phyloP scores from a whole-genome alignment of 2,797 vertebrate genomes.

The Cryptoprocta ferox region DNA sequence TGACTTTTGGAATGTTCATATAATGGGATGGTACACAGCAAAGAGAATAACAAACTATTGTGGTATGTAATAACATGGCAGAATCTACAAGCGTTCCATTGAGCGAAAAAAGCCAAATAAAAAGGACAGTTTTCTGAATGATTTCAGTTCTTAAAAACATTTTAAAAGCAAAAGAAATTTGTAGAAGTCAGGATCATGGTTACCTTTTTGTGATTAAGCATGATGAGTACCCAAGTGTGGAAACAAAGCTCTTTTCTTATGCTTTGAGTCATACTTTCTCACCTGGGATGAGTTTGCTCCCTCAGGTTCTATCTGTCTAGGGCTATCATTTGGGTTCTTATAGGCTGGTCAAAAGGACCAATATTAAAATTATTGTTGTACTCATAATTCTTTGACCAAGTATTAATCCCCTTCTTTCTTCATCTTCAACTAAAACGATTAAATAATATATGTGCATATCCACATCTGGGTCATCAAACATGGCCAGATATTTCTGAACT shows the following conservation, averaged over 20 bases:
- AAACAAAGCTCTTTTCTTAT: not conserved
- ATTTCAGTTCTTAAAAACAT: not conserved
- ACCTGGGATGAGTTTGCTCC: not conserved
- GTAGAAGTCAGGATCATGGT: not conserved
- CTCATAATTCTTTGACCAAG: not conserved
- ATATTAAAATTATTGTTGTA: not conserved
- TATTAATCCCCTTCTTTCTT: not conserved
- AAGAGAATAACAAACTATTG: not conserved
- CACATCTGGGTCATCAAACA: not conserved
- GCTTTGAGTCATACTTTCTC: not conserved
- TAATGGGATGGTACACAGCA: not conserved
- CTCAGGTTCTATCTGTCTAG: not conserved
- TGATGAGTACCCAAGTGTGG: not conserved
- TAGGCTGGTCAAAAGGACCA: not conserved
- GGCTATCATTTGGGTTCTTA: not conserved
- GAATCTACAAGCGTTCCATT: not conserved
- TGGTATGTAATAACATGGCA: not conserved
- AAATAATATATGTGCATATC: not conserved
- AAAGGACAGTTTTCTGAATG: not conserved
- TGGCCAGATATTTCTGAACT: not conserved
- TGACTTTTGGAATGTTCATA: not conserved
- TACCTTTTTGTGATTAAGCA: not conserved
- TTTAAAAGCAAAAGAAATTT: not conserved
- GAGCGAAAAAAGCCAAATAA: not conserved
- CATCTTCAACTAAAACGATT: not conserved